Base-by-base conservation (phyloP, 2,888 invertebrate genomes). In the Blastobasis adustella region DNA sequence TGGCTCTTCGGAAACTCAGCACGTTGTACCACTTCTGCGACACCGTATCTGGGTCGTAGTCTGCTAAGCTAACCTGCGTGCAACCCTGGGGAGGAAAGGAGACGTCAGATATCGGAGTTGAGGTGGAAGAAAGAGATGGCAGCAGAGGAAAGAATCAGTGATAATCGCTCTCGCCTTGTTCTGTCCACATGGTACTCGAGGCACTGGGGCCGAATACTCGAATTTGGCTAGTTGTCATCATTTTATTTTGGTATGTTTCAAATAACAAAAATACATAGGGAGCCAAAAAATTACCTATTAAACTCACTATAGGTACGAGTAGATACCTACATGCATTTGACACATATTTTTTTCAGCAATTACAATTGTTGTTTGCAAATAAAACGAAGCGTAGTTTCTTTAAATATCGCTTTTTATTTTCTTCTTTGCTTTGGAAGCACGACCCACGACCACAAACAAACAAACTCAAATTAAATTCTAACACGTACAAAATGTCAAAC, bases 21-120 rank as follows among this genome's bases (percentile, higher is more conserved):
- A 98, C 94, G 75, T 98, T 98, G 90, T 98, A 98, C 98, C 98
- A 98, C 78, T 96, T 96, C 62, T 91, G 86, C 10, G 95, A 93
- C 45, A 94, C 93, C 6, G 90, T 89, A 59, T 96, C 95, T 0
- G 96, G 93, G 71, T 95, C 95, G 79, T 97, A 98, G 82, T 98
- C 98, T 47, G 98, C 98, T 68, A 98, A 88, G 76, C 97, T 98
- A 57, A 98, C 96, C 92, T 98, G 98, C 50, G 96, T 95, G 71
- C 96, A 96, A 66, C 98, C 98, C 97, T 98, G 82, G 5, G 74
- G 76, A 8, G n/a, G 43, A 43, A 4, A 38, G 39, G 5, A 7
- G 10, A 8, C 1, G 23, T 44, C 37, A 10, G 37, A 39, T 51
- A 4, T 37, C 7, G 52, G 10, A 10, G 37, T 44, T 48, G 8